Percentiles rank a stretch among this genome's conserved stretches.
Conservation (phyloP, 1,140 invertebrate genomes). For the Drosophila subobscura region DNA sequence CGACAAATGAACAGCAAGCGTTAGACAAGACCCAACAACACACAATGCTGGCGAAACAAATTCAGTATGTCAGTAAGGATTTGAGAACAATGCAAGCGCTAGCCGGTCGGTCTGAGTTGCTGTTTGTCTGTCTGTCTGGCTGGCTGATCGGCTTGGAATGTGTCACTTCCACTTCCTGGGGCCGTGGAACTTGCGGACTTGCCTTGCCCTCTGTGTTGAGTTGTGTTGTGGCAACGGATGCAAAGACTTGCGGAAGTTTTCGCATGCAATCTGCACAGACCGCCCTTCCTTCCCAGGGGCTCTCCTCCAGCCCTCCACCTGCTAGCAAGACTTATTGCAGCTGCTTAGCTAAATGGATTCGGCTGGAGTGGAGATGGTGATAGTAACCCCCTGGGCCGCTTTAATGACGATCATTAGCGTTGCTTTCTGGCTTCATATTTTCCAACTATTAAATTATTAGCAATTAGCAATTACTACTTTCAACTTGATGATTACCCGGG, state of each 20-base stretch:
- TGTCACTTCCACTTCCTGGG: slow-evolving; percentile 68
- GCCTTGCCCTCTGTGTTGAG: slow-evolving; percentile 24
- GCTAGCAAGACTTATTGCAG: slow-evolving; percentile 62
- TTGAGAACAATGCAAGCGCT: slow-evolving; percentile 53
- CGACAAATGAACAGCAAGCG: slow-evolving; percentile 74
- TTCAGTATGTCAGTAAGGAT: slow-evolving; percentile 75
- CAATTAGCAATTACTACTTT: slow-evolving; percentile 70
- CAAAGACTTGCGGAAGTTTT: slow-evolving; percentile 67
- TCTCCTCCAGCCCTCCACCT: slow-evolving; percentile 25
- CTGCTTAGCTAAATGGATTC: slow-evolving; percentile 59
- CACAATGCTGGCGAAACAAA: slow-evolving; percentile 51
- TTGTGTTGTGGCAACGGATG: slow-evolving; percentile 20
- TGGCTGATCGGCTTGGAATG: slow-evolving; percentile 24
- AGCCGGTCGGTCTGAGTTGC: slow-evolving; percentile 1
- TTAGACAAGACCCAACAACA: slow-evolving; percentile 22
- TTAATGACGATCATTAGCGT: slow-evolving; percentile 72
- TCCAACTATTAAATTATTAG: slow-evolving; percentile 75
- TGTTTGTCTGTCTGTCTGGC: slow-evolving; percentile 7
- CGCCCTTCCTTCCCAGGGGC: background rate
- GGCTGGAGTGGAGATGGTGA: slow-evolving; percentile 18
- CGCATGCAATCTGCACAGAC: slow-evolving; percentile 31
- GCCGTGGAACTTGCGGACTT: slow-evolving; percentile 25
- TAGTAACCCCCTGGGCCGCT: slow-evolving; percentile 28
- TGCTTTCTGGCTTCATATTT: slow-evolving; percentile 47
- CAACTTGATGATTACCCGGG: slow-evolving; percentile 52